Evolutionary conservation across 1,140 invertebrate species (phyloP).

Genomic region (Trichomalopsis sarcophagae): DNA sequence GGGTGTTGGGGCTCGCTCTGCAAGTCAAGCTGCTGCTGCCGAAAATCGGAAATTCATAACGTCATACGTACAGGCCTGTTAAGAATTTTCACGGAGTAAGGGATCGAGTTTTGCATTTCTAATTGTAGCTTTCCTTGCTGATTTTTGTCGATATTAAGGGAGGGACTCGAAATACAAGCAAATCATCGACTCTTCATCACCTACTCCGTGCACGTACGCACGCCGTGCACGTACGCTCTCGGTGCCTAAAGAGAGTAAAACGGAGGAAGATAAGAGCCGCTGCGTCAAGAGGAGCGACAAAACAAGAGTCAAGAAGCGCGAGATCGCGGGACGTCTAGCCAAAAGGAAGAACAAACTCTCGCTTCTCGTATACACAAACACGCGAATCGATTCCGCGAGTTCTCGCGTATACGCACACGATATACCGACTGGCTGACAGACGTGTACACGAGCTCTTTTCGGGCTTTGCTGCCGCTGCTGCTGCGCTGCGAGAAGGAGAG

Average conservation of each 20-base stretch:
- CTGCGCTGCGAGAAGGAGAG: neutral
- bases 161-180: too few species aligned
- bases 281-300: slow-evolving; percentile 10
- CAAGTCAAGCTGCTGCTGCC: neutral
- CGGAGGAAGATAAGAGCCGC: neutral
- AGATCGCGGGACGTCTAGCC: neutral
- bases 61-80: too few species aligned
- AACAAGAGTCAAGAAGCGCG: slow-evolving; percentile 34
- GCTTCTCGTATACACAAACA: neutral
- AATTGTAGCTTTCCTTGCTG: too few species aligned
- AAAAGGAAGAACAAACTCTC: neutral
- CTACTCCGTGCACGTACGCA: too few species aligned
- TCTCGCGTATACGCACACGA: neutral
- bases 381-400: neutral
- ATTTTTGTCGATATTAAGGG: too few species aligned
- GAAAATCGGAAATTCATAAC: slow-evolving; percentile 11
- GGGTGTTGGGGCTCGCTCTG: neutral
- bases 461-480: neutral
- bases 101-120: too few species aligned
- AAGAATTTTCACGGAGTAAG: too few species aligned
- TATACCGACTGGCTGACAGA: slow-evolving; percentile 31
- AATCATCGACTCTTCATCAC: neutral
- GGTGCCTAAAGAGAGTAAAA: neutral
- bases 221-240: neutral
- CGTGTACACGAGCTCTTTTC: slow-evolving; percentile 12